A percentile compares a stretch with the other conserved stretches of the same genome.
Conservation (phyloP, 2,797 vertebrate genomes). For the Florisuga fusca region DNA sequence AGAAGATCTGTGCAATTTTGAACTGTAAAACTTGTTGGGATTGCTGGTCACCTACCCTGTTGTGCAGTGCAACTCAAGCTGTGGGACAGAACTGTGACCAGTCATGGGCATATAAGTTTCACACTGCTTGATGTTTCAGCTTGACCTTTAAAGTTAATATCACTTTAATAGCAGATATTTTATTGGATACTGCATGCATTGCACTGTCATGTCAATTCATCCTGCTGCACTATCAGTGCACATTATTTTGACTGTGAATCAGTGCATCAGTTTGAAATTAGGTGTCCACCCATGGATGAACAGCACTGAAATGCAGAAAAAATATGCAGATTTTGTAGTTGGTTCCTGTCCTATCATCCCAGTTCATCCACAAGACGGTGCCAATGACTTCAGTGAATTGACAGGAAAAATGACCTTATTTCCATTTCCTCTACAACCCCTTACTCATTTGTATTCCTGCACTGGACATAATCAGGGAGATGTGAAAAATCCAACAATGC, state of each 20-base stretch:
- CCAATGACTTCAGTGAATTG: slow-evolving; percentile 9
- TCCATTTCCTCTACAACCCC: slow-evolving; percentile 45
- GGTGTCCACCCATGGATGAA: neutral
- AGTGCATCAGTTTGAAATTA: neutral
- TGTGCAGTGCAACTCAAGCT: accelerated
- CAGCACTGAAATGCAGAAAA: neutral
- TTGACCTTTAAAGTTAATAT: neutral
- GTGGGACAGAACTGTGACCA: neutral
- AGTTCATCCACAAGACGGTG: slow-evolving; percentile 36
- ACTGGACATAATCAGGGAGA: slow-evolving; percentile 9
- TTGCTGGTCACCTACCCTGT: neutral
- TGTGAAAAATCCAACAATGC: neutral
- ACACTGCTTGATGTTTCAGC: neutral
- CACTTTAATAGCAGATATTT: neutral
- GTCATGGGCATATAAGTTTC: neutral
- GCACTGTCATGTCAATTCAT: neutral
- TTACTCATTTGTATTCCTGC: slow-evolving; percentile 5
- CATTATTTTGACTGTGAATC: slow-evolving; percentile 34
- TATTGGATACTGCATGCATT: neutral
- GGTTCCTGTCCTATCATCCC: slow-evolving; percentile 29
- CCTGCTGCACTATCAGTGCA: neutral
- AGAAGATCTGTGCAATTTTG: slow-evolving; percentile 13
- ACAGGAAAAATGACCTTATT: slow-evolving; percentile 59
- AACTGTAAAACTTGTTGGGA: neutral
- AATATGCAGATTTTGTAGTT: neutral